A percentile compares a stretch with the other conserved stretches of the same genome.
These are phyloP conservation scores for Caloenas nicobarica DNA, from an alignment of 2,113 vertebrate species.

Conservation along the genomic window DNA sequence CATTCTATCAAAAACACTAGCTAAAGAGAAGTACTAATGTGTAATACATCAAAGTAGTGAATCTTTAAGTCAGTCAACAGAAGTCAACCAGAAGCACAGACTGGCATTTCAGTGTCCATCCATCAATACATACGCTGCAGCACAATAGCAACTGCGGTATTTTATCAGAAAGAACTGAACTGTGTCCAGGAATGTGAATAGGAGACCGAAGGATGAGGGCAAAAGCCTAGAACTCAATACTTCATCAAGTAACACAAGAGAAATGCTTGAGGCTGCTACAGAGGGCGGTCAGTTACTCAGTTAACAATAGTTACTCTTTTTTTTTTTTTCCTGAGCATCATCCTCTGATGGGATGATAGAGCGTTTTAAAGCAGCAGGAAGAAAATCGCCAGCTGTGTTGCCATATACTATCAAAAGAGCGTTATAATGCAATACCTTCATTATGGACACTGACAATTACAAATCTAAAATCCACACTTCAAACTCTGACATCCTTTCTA, in stretches of 20 bases:
- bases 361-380: background rate
- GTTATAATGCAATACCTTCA: background rate
- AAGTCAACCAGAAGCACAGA: conserved; percentile 15
- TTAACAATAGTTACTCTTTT: background rate
- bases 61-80: background rate
- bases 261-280: background rate
- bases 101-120: background rate
- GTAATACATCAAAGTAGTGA: background rate
- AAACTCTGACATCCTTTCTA: background rate
- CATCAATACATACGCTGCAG: background rate
- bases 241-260: background rate
- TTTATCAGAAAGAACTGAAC: conserved; percentile 2
- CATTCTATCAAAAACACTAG: background rate
- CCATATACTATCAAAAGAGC: background rate
- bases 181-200: background rate
- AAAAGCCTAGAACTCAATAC: background rate
- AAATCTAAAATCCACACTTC: background rate
- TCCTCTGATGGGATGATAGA: background rate
- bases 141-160: conserved; percentile 2
- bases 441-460: background rate
- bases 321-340: background rate
- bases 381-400: background rate
- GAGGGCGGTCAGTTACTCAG: background rate
- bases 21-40: background rate
- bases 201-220: background rate